Evolutionary conservation across 2,797 vertebrate genomes (phyloP).

Genomic region (Crenichthys baileyi): DNA sequence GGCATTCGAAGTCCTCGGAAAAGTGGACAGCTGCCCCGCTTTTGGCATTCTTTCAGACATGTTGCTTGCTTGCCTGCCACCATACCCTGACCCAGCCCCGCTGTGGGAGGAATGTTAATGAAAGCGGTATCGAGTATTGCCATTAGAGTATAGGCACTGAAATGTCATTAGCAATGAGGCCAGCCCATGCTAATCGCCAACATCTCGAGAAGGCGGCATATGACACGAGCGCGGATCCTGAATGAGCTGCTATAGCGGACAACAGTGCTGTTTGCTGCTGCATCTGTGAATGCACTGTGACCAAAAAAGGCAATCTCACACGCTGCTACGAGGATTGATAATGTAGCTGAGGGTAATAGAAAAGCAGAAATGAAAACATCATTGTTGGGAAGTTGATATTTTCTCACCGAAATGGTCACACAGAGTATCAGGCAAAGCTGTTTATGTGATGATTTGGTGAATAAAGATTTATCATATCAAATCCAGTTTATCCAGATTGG

Average conservation of each 20-base stretch:
- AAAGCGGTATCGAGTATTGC: slow-evolving; percentile 42
- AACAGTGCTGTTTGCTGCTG: slow-evolving; percentile 44
- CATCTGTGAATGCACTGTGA: slow-evolving; percentile 62
- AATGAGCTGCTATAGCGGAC: slow-evolving; percentile 53
- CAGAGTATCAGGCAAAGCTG: slow-evolving; percentile 60
- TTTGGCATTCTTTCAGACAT: slow-evolving; percentile 67
- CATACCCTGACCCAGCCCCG: slow-evolving; percentile 59
- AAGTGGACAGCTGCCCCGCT: slow-evolving; percentile 64
- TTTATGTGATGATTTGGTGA: slow-evolving; percentile 73
- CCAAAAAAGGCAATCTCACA: slow-evolving; percentile 58
- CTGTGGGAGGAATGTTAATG: slow-evolving; percentile 63
- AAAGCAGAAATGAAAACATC: slow-evolving; percentile 28
- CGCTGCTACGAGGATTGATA: slow-evolving; percentile 67
- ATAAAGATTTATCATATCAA: slow-evolving; percentile 72
- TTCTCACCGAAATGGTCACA: slow-evolving; percentile 59
- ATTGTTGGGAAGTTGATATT: slow-evolving; percentile 62
- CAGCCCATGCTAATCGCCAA: slow-evolving; percentile 64
- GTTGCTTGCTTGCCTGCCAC: slow-evolving; percentile 58
- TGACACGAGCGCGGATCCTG: slow-evolving; percentile 57
- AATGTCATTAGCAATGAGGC: slow-evolving; percentile 68
- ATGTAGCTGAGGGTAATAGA: slow-evolving; percentile 53
- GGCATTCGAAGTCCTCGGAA: slow-evolving; percentile 47
- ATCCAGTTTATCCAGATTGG: slow-evolving; percentile 70
- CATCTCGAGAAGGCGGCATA: slow-evolving; percentile 66
- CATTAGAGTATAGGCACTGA: slow-evolving; percentile 52